These are phyloP conservation scores for Mesoligia furuncula DNA, from an alignment of 2,888 invertebrate genomes.

Conservation along the genomic window DNA sequence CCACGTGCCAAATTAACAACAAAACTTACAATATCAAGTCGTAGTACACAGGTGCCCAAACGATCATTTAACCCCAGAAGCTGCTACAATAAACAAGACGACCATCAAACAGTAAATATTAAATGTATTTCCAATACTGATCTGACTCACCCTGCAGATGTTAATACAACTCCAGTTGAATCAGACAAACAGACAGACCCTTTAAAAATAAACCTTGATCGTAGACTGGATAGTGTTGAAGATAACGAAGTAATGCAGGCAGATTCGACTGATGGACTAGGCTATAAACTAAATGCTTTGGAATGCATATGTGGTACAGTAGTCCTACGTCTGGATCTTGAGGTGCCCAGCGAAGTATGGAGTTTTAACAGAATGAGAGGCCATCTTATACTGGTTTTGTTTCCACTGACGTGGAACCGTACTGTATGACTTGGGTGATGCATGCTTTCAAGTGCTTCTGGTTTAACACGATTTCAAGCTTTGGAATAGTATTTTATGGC, in stretches of 20 bases:
- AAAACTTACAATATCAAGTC: background rate
- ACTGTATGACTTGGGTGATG: constrained; percentile 21
- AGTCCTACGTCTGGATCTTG: background rate
- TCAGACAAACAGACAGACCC: constrained; percentile 42
- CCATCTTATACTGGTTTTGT: background rate
- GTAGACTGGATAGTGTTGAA: constrained; percentile 38
- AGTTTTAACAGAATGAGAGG: background rate
- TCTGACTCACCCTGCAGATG: constrained; percentile 53
- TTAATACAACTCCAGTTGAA: constrained; percentile 31
- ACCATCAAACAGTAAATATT: constrained; percentile 31
- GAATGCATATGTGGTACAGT: constrained; percentile 4
- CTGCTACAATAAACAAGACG: constrained; percentile 25
- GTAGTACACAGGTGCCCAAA: background rate
- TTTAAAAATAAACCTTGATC: constrained; percentile 55
- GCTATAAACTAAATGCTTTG: constrained; percentile 45
- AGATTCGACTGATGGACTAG: constrained; percentile 34
- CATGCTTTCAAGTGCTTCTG: constrained; percentile 41
- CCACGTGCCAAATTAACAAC: background rate
- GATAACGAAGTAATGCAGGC: constrained; percentile 42
- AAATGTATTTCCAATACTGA: constrained; percentile 43
- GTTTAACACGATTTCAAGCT: background rate
- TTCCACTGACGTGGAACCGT: background rate
- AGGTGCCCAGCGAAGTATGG: background rate
- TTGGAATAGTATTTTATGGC: constrained; percentile 3
- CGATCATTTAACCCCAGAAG: background rate